phyloP scores from a whole-genome alignment of 2,888 invertebrate species.

The Drosophila meridionalis region DNA sequence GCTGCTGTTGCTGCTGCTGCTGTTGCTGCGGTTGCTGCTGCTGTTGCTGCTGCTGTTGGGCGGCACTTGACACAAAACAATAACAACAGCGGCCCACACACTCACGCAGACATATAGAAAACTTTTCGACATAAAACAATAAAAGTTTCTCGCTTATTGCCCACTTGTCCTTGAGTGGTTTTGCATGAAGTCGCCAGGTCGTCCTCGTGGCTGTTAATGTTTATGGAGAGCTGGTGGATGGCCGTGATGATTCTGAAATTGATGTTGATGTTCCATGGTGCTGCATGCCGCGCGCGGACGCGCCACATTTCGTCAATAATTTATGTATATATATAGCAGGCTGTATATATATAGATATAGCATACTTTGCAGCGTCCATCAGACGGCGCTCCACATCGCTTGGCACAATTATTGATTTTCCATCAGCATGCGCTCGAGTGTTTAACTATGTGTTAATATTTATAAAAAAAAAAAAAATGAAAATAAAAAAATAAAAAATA shows the following conservation, averaged over 20 bases:
- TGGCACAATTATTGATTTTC: slow-evolving; percentile 71
- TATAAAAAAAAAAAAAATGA: slow-evolving; percentile 59
- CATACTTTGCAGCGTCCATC: slow-evolving; percentile 61
- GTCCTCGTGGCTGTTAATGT: slow-evolving; percentile 9
- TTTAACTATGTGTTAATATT: slow-evolving; percentile 80
- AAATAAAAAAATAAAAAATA: slow-evolving; percentile 15
- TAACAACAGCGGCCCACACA: slow-evolving; percentile 28
- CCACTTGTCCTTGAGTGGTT: slow-evolving; percentile 81
- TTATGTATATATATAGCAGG: slow-evolving; percentile 18
- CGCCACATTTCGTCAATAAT: slow-evolving; percentile 74
- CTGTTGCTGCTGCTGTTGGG: slow-evolving; percentile 14
- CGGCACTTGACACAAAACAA: slow-evolving; percentile 52
- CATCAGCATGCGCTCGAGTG: slow-evolving; percentile 76
- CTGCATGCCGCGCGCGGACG: slow-evolving; percentile 29
- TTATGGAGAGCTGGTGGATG: slow-evolving; percentile 6
- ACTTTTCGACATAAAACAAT: slow-evolving; percentile 77
- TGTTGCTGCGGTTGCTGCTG: slow-evolving; percentile 1
- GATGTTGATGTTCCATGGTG: slow-evolving; percentile 12
- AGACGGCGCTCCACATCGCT: slow-evolving; percentile 36
- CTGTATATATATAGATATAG: slow-evolving; percentile 33
- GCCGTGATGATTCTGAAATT: not conserved
- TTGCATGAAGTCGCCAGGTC: slow-evolving; percentile 66
- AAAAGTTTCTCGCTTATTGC: slow-evolving; percentile 81
- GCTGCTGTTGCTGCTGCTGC: slow-evolving; percentile 20
- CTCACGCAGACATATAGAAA: slow-evolving; percentile 39